Evolutionary conservation across 2,888 invertebrate species (phyloP), one percentile per base, ranked within the genome.

Genomic region (Polymixis flavicincta): DNA sequence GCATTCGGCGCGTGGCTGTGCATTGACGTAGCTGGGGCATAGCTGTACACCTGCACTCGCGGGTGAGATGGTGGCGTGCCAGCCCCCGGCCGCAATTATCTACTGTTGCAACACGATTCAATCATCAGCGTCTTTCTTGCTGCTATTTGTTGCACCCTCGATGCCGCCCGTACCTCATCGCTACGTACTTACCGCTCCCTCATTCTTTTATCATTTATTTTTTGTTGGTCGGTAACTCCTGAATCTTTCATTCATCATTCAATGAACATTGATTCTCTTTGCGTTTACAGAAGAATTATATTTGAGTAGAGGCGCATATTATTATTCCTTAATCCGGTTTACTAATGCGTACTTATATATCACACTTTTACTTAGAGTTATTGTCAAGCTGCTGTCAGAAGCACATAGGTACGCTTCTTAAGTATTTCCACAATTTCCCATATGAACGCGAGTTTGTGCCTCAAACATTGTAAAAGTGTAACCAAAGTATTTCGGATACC

Each of bases 151-250:
- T 69, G 66, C 71, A 37, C 63, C 54, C 17, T 45, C 22, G 75
- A 28, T 17, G 11, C 42, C 25, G 25, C 37, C 70, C n/a, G 69
- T 50, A 65, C 50, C 17, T n/a, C 55, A 17, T 7, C 57, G 25
- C 55, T 8, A 37, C 28, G 14, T 11, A 14, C 19, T 55, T 73
- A 50, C n/a, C 42, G 64, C 17, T 66, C 48, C 54, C 54, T 45
- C 37, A 55, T 52, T 69, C 48, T 68, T 83, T 80, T 70, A 80
- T 76, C 37, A 70, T 79, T 74, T 32, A 66, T 57, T 71, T 59
- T 71, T 70, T 45, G 61, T 73, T 22, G 55, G 19, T 67, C 32
- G 61, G 57, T 65, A 52, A 45, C 66, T 59, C 45, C n/a, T n/a
- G n/a, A 48, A 37, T 71, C 45, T 48, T 50, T 69, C 73, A 74